These are phyloP conservation scores for Sycobia sp. DNA, from an alignment of 1,140 invertebrate genomes.

Conservation along the genomic window DNA sequence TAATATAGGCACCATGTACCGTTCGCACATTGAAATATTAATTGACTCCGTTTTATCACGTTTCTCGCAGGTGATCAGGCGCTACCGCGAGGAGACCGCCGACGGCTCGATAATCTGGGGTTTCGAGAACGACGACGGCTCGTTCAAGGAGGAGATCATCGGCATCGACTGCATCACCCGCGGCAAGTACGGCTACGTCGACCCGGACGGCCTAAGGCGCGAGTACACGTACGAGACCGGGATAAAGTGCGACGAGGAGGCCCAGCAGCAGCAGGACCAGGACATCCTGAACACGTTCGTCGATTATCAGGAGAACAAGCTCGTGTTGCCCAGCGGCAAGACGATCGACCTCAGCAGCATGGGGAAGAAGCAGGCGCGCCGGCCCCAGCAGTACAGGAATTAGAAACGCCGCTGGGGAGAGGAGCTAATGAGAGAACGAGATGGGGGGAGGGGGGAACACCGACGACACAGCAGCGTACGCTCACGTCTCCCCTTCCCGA, in stretches of 20 bases:
- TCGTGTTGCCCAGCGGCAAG: constrained; percentile 72
- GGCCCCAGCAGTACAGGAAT: constrained; percentile 59
- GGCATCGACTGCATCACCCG: constrained; percentile 79
- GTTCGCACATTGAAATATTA: not conserved
- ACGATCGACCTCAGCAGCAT: constrained; percentile 71
- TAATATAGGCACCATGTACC: too few species aligned
- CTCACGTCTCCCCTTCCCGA: too few species aligned
- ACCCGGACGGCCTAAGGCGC: constrained; percentile 76
- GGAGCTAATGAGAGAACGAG: not conserved
- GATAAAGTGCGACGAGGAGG: constrained; percentile 68
- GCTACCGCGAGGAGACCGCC: constrained; percentile 77
- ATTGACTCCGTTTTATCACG: not conserved
- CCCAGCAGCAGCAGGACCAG: constrained; percentile 62
- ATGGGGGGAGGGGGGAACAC: too few species aligned
- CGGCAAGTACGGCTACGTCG: constrained; percentile 82
- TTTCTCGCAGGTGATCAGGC: constrained; percentile 53
- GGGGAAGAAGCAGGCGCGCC: constrained; percentile 72
- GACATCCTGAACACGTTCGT: constrained; percentile 63
- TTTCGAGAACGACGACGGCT: constrained; percentile 81
- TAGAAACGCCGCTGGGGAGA: constrained; percentile 14
- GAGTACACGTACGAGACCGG: constrained; percentile 77
- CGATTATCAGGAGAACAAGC: constrained; percentile 74
- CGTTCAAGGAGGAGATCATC: constrained; percentile 78
- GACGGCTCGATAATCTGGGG: constrained; percentile 86
- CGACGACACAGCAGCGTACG: too few species aligned